These are phyloP conservation scores for Idaea dimidiata DNA, from an alignment of 2,888 invertebrate genomes.

Conservation along the genomic window DNA sequence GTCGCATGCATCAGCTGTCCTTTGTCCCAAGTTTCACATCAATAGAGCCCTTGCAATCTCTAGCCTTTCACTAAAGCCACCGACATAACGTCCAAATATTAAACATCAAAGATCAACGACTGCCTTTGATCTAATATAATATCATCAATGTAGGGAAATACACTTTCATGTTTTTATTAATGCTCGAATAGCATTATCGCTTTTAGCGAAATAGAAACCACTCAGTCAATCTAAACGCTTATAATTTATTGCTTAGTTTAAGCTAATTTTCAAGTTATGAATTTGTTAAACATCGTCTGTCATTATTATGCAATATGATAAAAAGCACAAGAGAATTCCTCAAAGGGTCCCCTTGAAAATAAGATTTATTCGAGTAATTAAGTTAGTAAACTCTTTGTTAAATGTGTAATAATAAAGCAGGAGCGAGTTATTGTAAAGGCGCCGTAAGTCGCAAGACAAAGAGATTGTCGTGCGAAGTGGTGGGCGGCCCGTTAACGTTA, in stretches of 20 bases:
- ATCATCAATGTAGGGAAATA: conserved; percentile 67
- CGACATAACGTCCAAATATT: conserved; percentile 62
- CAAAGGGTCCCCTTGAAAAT: neutral
- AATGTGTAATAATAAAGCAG: conserved; percentile 34
- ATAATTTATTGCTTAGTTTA: conserved; percentile 2
- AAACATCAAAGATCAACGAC: conserved; percentile 71
- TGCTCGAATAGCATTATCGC: conserved; percentile 20
- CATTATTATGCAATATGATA: neutral
- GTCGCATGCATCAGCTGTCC: conserved; percentile 35
- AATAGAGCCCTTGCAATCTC: conserved; percentile 48
- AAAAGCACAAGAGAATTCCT: conserved; percentile 8
- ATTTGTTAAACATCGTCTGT: neutral
- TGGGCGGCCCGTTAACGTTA: conserved; percentile 45
- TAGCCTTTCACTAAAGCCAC: conserved; percentile 46
- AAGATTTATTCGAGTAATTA: conserved; percentile 26
- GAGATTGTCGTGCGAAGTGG: conserved; percentile 60
- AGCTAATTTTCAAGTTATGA: conserved; percentile 3
- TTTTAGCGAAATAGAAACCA: neutral
- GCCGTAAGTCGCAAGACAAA: conserved; percentile 62
- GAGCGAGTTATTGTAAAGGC: conserved; percentile 47
- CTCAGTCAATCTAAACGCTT: conserved; percentile 7
- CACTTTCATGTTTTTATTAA: conserved; percentile 33
- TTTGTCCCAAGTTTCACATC: conserved; percentile 48
- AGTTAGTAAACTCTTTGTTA: conserved; percentile 34
- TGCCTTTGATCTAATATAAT: conserved; percentile 65